A percentile compares a stretch with the other conserved stretches of the same genome.
Conservation (phyloP, 2,113 vertebrate species). For the Beaufortia kweichowensis region DNA sequence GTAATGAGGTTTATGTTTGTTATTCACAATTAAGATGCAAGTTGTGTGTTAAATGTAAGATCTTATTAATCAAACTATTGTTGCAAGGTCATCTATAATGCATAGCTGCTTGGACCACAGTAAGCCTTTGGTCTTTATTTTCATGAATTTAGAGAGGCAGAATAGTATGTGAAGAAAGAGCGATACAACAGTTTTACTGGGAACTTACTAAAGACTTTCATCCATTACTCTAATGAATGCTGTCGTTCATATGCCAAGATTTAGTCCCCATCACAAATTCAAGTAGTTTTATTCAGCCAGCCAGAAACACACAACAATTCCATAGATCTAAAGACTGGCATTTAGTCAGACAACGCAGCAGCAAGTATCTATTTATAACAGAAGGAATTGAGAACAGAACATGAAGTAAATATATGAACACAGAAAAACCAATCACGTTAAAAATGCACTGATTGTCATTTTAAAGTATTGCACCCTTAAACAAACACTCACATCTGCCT, state of each 20-base stretch:
- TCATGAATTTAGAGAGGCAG: not conserved
- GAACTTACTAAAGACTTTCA: not conserved
- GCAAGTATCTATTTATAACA: too few relatives aligned
- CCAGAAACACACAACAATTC: constrained; percentile 5
- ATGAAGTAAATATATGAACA: not conserved
- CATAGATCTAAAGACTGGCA: not conserved
- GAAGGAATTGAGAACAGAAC: not conserved
- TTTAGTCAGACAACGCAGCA: not conserved
- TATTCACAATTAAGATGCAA: not conserved
- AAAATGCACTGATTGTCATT: not conserved
- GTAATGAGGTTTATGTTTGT: too few relatives aligned
- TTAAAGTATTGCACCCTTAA: not conserved
- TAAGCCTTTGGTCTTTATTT: not conserved
- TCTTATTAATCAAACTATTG: not conserved
- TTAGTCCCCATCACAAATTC: not conserved
- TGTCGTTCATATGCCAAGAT: not conserved
- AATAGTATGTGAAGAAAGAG: not conserved
- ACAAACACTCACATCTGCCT: not conserved
- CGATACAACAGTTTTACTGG: not conserved
- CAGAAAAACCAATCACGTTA: not conserved
- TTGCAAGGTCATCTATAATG: not conserved
- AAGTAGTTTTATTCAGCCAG: not conserved
- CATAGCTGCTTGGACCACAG: not conserved
- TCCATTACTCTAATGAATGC: constrained; percentile 11
- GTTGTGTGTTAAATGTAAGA: not conserved